Evolutionary conservation across 2,797 vertebrate species (phyloP).

Genomic region (Rallus crepitans): DNA sequence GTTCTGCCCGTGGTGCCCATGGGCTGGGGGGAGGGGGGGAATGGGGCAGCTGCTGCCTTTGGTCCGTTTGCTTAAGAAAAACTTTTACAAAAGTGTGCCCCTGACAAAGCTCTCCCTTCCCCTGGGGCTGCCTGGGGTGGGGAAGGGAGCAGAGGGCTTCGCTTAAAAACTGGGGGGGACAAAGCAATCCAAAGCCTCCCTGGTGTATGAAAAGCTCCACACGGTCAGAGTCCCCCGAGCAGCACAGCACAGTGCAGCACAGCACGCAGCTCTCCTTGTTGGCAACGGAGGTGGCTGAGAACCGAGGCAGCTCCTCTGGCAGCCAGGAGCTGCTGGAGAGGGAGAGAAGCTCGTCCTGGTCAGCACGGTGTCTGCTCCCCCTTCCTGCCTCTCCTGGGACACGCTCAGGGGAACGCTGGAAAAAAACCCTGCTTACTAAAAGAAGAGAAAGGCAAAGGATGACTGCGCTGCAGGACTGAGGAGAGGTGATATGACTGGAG

Average conservation of each 20-base stretch:
- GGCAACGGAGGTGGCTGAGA: background rate
- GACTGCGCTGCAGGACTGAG: background rate
- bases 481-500: background rate
- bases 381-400: background rate
- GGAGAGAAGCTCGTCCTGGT: background rate
- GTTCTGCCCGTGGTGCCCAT: background rate
- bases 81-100: background rate
- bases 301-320: background rate
- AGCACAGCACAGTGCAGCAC: background rate
- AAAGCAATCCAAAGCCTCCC: background rate
- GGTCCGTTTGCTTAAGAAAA: constrained; percentile 21
- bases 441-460: background rate
- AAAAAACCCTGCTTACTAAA: background rate
- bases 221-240: background rate
- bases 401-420: background rate
- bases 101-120: background rate
- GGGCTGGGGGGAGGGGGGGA: background rate
- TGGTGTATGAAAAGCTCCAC: background rate
- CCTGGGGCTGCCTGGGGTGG: background rate
- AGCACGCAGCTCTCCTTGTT: background rate
- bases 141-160: background rate
- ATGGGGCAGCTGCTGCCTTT: background rate
- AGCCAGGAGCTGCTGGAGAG: background rate
- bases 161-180: background rate
- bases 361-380: background rate